These are phyloP conservation scores for Clostera curtula DNA, from an alignment of 2,888 invertebrate genomes.

Conservation along the genomic window DNA sequence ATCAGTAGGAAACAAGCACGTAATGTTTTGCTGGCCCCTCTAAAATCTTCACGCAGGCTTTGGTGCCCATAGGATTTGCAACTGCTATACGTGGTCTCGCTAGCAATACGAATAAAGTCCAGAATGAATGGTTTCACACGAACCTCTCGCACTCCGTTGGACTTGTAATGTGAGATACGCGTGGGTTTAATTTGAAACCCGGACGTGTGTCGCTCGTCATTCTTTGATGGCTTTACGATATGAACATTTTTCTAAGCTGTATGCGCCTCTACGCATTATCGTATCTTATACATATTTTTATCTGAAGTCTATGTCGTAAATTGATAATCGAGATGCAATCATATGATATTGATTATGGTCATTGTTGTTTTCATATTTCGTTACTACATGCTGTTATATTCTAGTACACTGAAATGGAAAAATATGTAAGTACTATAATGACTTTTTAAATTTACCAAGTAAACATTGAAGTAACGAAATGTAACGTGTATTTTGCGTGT, in stretches of 20 bases:
- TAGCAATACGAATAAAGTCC: constrained; percentile 32
- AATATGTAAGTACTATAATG: no score
- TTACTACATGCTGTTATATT: no score
- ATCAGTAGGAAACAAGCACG: no score
- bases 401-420: no score
- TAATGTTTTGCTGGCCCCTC: no score
- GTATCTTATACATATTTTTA: constrained; percentile 14
- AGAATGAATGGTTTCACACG: constrained; percentile 34
- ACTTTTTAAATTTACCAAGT: no score
- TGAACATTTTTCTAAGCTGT: constrained; percentile 6
- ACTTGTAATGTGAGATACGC: constrained; percentile 40
- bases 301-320: constrained; percentile 10
- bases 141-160: constrained; percentile 22
- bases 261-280: constrained; percentile 8
- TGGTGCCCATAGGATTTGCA: no score
- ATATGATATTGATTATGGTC: no score
- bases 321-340: constrained; percentile 8
- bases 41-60: no score
- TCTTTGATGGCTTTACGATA: constrained; percentile 38
- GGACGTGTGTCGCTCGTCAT: constrained; percentile 30
- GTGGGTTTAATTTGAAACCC: constrained; percentile 47
- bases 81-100: constrained; percentile 11
- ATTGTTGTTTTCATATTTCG: no score
- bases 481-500: no score
- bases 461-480: no score